A percentile compares a stretch with the other conserved stretches of the same genome.
Conservation (phyloP, 2,888 invertebrate genomes). For the Noctua comes region DNA sequence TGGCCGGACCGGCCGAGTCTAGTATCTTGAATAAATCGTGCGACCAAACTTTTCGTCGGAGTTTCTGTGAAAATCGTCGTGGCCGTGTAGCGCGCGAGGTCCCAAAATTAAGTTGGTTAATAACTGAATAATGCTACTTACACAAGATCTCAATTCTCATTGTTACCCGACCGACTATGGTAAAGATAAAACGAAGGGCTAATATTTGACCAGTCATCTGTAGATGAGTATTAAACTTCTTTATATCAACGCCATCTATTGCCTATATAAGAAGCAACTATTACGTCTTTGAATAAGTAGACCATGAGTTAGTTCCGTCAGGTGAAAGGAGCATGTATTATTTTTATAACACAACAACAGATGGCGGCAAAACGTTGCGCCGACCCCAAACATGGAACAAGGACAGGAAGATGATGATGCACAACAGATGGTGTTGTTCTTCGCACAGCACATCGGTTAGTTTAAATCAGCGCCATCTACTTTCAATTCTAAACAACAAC, state of each 20-base stretch:
- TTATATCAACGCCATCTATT: conserved; percentile 37
- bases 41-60: too few relatives aligned
- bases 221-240: background rate
- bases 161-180: background rate
- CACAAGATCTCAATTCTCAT: background rate
- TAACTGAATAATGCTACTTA: too few relatives aligned
- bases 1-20: too few relatives aligned
- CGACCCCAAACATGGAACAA: too few relatives aligned
- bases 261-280: fast-evolving
- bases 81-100: too few relatives aligned
- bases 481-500: background rate
- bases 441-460: fast-evolving
- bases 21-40: too few relatives aligned
- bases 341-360: background rate
- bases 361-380: too few relatives aligned
- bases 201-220: background rate
- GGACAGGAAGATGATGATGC: background rate
- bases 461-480: conserved; percentile 34
- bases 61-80: too few relatives aligned
- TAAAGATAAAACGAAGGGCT: background rate
- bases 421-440: conserved; percentile 58
- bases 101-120: too few relatives aligned
- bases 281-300: fast-evolving
- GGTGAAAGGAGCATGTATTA: conserved; percentile 17
- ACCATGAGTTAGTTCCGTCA: conserved; percentile 18